Percentiles rank a stretch among this genome's conserved stretches.
These are phyloP conservation scores for Idaea aversata DNA, from an alignment of 2,888 invertebrate genomes.

Conservation along the genomic window DNA sequence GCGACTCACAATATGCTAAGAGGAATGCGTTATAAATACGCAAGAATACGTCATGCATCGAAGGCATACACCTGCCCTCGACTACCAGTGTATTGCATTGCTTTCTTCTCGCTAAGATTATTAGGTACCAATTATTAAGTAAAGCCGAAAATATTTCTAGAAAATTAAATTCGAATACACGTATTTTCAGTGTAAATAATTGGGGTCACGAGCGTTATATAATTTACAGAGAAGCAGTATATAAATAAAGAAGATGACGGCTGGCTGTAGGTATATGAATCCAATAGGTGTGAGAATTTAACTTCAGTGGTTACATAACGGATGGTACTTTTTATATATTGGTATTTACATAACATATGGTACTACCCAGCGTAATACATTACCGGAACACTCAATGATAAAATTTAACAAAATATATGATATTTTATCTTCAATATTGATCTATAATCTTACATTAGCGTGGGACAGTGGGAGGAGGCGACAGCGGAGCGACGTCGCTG, in stretches of 20 bases:
- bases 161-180: neutral
- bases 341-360: constrained; percentile 39
- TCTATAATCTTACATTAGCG: constrained; percentile 69
- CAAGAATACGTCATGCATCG: neutral
- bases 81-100: no score
- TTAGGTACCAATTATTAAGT: no score
- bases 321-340: constrained; percentile 13
- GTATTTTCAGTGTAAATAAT: neutral
- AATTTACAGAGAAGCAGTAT: neutral
- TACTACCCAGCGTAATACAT: constrained; percentile 64
- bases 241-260: constrained; percentile 5
- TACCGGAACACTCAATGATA: constrained; percentile 67
- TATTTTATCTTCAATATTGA: constrained; percentile 66
- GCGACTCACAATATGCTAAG: constrained; percentile 1
- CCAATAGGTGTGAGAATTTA: constrained; percentile 22
- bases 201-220: neutral
- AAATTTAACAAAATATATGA: constrained; percentile 80
- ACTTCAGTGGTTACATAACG: constrained; percentile 25
- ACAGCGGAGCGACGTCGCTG: constrained; percentile 15
- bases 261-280: constrained; percentile 15
- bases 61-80: neutral
- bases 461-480: constrained; percentile 65
- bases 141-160: no score
- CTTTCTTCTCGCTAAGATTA: no score
- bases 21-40: neutral